These are phyloP conservation scores for Lamprologus sp. DNA, from an alignment of 2,113 vertebrate genomes.

Conservation along the genomic window DNA sequence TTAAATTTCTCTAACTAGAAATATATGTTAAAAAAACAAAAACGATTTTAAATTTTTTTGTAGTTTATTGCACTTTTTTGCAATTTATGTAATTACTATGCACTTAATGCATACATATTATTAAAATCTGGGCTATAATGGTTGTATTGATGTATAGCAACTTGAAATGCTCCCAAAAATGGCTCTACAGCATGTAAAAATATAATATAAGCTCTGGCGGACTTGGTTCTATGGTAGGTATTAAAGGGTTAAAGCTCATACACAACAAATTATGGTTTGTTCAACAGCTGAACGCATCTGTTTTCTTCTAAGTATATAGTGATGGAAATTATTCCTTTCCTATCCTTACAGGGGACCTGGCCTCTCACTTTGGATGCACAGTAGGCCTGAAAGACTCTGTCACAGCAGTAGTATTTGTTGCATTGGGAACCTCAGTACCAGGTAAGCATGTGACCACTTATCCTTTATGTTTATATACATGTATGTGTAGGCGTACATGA, in stretches of 20 bases:
- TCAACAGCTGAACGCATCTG: rapidly evolving
- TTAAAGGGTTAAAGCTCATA: rapidly evolving
- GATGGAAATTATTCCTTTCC: background rate
- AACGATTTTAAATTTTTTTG: no score
- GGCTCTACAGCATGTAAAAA: no score
- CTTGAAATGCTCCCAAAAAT: no score
- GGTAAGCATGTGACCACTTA: constrained; percentile 63
- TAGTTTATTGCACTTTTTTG: no score
- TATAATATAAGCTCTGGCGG: no score
- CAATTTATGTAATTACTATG: no score
- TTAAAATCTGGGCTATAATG: no score
- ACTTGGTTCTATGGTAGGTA: no score
- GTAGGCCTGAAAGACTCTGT: constrained; percentile 97
- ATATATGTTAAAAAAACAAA: no score
- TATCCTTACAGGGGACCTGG: constrained; percentile 79
- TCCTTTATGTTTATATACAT: background rate
- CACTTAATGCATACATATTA: no score
- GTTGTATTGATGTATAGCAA: no score
- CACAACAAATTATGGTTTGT: background rate
- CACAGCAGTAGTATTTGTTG: constrained; percentile 94
- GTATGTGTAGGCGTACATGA: background rate
- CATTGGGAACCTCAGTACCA: constrained; percentile 93
- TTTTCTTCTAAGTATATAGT: background rate
- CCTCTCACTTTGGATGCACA: constrained; percentile 96
- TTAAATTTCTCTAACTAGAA: no score